Percentiles rank a stretch among this genome's conserved stretches.
phyloP scores from a whole-genome alignment of 2,113 vertebrate genomes.

The Ciconia boyciana region DNA sequence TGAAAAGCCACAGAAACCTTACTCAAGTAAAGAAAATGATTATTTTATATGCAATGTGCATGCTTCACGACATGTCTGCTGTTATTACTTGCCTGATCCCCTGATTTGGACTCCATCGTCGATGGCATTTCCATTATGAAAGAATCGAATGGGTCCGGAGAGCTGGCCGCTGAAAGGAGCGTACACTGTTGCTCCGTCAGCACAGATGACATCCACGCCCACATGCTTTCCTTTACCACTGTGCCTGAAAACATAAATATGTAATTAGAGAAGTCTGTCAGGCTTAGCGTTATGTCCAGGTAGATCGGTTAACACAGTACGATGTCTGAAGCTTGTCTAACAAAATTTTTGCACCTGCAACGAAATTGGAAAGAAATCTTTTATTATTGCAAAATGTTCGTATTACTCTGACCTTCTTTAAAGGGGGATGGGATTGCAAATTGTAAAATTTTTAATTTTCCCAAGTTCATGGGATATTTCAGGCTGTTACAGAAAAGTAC shows the following conservation, averaged over 20 bases:
- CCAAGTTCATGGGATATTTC: not conserved
- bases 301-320: not conserved
- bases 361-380: not conserved
- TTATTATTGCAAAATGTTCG: not conserved
- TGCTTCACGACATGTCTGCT: fast-evolving
- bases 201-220: slow-evolving; percentile 75
- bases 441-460: not conserved
- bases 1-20: not conserved
- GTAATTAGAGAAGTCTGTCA: too few species aligned
- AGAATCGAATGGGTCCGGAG: slow-evolving; percentile 64
- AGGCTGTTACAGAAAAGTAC: not conserved
- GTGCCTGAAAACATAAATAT: not conserved
- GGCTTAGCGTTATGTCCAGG: fast-evolving
- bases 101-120: slow-evolving; percentile 74
- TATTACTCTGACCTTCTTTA: not conserved
- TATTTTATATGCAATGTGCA: too few species aligned
- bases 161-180: slow-evolving; percentile 77
- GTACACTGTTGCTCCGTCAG: slow-evolving; percentile 66
- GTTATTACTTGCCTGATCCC: slow-evolving; percentile 64
- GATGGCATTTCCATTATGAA: slow-evolving; percentile 64
- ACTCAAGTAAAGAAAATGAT: not conserved
- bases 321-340: not conserved
- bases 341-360: not conserved
- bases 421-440: not conserved
- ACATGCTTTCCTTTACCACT: not conserved